phyloP scores from a whole-genome alignment of 2,797 vertebrate species.

The Pogoniulus pusillus region DNA sequence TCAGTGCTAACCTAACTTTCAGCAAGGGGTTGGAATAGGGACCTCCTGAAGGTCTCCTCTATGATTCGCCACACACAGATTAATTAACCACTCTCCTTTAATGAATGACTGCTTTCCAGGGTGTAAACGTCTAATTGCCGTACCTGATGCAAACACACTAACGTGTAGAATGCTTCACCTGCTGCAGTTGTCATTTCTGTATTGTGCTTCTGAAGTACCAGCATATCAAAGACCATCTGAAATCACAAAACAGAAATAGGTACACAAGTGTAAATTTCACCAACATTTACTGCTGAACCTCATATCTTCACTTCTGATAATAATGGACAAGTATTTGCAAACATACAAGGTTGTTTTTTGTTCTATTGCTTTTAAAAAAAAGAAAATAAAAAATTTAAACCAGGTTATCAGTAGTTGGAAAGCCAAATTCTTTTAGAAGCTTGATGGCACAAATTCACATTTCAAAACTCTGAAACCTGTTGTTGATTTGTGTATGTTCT shows the following conservation, averaged over 20 bases:
- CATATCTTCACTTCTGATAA: not conserved
- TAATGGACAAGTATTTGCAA: not conserved
- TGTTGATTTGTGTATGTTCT: not conserved
- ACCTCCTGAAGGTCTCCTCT: not conserved
- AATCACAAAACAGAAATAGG: conserved; percentile 43
- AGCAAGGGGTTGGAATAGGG: not conserved
- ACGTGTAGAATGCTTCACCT: conserved; percentile 96
- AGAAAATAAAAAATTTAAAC: not conserved
- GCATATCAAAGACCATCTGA: conserved; percentile 99
- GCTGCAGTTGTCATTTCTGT: conserved; percentile 97
- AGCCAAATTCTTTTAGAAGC: not conserved
- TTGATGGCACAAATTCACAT: not conserved
- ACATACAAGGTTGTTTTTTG: not conserved
- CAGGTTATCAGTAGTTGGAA: not conserved
- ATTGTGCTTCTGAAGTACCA: conserved; percentile 98
- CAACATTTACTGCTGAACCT: not conserved
- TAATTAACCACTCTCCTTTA: not conserved
- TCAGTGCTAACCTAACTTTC: not conserved
- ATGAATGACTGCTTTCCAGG: not conserved
- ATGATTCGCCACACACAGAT: not conserved
- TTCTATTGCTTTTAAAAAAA: not conserved
- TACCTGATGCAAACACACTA: conserved; percentile 99
- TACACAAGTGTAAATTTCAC: not conserved
- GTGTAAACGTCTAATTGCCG: not conserved
- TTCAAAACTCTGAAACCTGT: not conserved